Evolutionary conservation across 64 coral and sea anemone genomes (phyloP), one percentile per base, ranked within the genome.

Genomic region (Exaiptasia diaphana): DNA sequence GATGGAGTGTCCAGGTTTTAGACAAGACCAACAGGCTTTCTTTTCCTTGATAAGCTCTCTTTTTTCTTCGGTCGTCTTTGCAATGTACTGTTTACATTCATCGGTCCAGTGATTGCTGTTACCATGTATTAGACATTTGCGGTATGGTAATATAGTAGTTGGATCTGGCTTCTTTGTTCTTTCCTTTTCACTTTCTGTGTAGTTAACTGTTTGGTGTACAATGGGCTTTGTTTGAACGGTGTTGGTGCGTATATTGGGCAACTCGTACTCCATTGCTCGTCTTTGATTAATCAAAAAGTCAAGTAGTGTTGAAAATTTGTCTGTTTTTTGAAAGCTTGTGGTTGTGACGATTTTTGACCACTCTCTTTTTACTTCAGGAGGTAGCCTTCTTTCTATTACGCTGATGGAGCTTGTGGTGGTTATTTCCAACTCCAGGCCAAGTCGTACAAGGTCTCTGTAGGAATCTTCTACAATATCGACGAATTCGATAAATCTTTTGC

Each of bases 21-120:
- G 68, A 17, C 81, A 84, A 4, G 67, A 84, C 81, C 81, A 84
- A 22, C 68, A 84, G 1, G 50, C 67, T 72, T 73, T 69, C 46
- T 83, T 83, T n/a, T 69, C 43, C 18, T 68, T 82, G 18, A 82
- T 15, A 32, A 70, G 0, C 20, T 71, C 11, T 11, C 35, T 29
- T 25, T 37, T 35, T 53, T 73, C 33, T 0, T 73, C 65, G 7
- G 60, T 21, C 29, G 48, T 10, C 60, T 73, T 84, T 4, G 81
- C 26, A 6, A 73, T 13, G 59, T 57, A 84, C 18, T 26, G 5
- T 42, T 10, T 20, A 18, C 81, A 84, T 21, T 84, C 67, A 10
- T 64, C 65, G 15, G 81, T 84, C 53, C 49, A 39, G 46, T 83
- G 65, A 21, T 69, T 36, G 6, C 23, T 35, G 14, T 73, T 42